Percentiles rank a stretch among this genome's conserved stretches.
These are phyloP conservation scores for Anguilla pacifica DNA, from an alignment of 2,797 vertebrate genomes.

Conservation along the genomic window DNA sequence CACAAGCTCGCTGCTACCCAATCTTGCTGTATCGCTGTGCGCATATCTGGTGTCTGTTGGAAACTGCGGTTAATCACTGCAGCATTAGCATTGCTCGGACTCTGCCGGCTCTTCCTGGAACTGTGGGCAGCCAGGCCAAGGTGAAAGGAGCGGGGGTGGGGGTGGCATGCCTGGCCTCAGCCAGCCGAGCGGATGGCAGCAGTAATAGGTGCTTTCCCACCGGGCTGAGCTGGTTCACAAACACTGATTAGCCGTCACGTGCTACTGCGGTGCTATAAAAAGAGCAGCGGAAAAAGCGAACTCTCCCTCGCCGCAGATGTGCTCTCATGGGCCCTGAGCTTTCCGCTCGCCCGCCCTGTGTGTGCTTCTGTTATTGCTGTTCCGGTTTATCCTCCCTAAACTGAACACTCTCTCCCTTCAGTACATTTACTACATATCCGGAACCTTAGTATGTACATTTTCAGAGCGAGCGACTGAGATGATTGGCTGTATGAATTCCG, in stretches of 20 bases:
- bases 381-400: neutral
- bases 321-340: neutral
- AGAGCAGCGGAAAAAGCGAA: constrained; percentile 14
- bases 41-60: neutral
- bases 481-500: neutral
- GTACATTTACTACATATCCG: neutral
- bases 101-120: neutral
- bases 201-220: constrained; percentile 17
- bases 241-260: constrained; percentile 22
- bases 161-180: constrained; percentile 47
- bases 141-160: neutral
- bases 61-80: neutral
- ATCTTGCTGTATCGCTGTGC: neutral
- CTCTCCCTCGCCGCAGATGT: neutral
- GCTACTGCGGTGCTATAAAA: constrained; percentile 34
- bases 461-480: neutral
- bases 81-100: neutral
- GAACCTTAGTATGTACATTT: neutral
- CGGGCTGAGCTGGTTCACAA: neutral
- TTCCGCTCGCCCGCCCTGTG: too few relatives aligned
- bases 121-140: neutral
- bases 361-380: neutral
- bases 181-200: neutral
- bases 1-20: neutral
- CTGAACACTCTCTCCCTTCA: neutral